These are phyloP conservation scores for Catonia carolina DNA, from an alignment of 2,888 invertebrate genomes.

Conservation along the genomic window DNA sequence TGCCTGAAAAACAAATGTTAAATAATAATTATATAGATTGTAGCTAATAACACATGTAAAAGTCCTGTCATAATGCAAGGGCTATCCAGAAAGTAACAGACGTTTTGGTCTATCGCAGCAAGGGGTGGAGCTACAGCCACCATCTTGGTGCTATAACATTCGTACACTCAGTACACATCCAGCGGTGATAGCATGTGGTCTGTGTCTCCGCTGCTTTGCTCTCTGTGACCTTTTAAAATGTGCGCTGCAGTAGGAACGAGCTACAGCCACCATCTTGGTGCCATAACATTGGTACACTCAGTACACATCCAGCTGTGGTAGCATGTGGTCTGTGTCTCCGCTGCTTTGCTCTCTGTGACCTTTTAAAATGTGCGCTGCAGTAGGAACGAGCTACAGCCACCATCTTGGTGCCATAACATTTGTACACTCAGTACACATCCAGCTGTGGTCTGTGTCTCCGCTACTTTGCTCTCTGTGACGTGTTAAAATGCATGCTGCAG, in stretches of 20 bases:
- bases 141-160: conserved; percentile 8
- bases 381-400: no score
- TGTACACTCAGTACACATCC: not conserved
- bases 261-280: not conserved
- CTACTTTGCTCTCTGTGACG: not conserved
- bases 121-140: no score
- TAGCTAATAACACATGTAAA: not conserved
- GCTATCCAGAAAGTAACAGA: not conserved
- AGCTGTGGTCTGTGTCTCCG: not conserved
- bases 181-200: not conserved
- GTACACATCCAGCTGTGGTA: not conserved
- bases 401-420: not conserved
- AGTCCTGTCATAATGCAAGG: not conserved
- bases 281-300: not conserved
- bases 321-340: not conserved
- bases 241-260: no score
- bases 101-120: no score
- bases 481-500: no score
- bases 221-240: no score
- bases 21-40: conserved; percentile 3
- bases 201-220: not conserved
- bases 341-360: not conserved
- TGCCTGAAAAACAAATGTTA: conserved; percentile 44
- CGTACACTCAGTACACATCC: conserved; percentile 8
- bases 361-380: no score